Evolutionary conservation across 2,797 vertebrate genomes (phyloP).

Genomic region (Eurystomus glaucurus): DNA sequence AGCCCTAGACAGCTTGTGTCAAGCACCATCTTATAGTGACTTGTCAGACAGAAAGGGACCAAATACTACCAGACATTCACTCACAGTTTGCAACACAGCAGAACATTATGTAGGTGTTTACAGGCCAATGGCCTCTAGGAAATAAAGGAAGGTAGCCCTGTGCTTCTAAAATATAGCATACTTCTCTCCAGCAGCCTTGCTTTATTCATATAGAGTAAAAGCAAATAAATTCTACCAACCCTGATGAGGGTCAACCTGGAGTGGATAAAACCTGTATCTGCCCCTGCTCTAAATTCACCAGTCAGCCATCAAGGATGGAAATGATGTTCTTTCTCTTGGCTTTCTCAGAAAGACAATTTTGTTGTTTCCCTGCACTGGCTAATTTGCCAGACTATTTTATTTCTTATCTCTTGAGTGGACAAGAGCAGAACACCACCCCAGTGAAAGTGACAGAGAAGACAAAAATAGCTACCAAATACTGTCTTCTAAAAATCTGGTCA

Average conservation of each 20-base stretch:
- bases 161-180: not conserved
- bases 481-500: conserved; percentile 4
- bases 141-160: not conserved
- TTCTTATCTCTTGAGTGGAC: not conserved
- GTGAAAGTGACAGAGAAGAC: not conserved
- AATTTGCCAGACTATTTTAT: not conserved
- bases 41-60: not conserved
- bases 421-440: not conserved
- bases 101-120: not conserved
- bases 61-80: not conserved
- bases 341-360: conserved; percentile 28
- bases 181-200: not conserved
- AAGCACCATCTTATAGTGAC: not conserved
- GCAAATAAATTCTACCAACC: not conserved
- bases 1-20: not conserved
- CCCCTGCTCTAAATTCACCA: not conserved
- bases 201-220: not conserved
- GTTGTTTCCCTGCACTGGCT: not conserved
- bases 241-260: not conserved
- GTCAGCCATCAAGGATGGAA: not conserved
- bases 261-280: not conserved
- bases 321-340: not conserved
- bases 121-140: not conserved
- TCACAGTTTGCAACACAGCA: not conserved
- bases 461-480: not conserved